phyloP scores from a whole-genome alignment of 2,888 invertebrate species.

The Eudemis profundana region DNA sequence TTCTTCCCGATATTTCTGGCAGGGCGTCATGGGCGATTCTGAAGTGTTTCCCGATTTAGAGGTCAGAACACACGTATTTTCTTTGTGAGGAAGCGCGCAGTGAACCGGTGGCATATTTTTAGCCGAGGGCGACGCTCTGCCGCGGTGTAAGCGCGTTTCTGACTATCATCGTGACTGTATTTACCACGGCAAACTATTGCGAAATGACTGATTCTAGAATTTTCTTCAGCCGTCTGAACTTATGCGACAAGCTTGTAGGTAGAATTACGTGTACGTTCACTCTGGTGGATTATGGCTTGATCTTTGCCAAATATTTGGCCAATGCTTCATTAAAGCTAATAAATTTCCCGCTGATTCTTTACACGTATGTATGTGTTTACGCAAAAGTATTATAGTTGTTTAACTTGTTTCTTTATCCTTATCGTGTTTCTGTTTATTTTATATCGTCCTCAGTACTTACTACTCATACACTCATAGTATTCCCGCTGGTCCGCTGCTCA shows the following conservation, averaged over 20 bases:
- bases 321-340: slow-evolving; percentile 21
- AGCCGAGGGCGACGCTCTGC: slow-evolving; percentile 79
- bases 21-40: slow-evolving; percentile 55
- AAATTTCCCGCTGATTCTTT: slow-evolving; percentile 19
- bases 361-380: too few relatives aligned
- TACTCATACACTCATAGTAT: too few relatives aligned
- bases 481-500: too few relatives aligned
- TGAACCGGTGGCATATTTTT: slow-evolving; percentile 79
- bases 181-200: slow-evolving; percentile 26
- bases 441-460: too few relatives aligned
- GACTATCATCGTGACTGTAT: slow-evolving; percentile 42
- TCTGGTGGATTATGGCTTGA: not conserved
- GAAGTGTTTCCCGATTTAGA: slow-evolving; percentile 69
- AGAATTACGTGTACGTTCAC: slow-evolving; percentile 2
- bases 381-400: too few relatives aligned
- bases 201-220: slow-evolving; percentile 32
- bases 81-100: slow-evolving; percentile 79
- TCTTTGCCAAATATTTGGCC: slow-evolving; percentile 30
- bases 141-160: slow-evolving; percentile 46
- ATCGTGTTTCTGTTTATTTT: too few relatives aligned
- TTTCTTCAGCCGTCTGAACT: slow-evolving; percentile 19
- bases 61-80: slow-evolving; percentile 74
- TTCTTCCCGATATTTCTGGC: slow-evolving; percentile 49
- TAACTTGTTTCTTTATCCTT: too few relatives aligned
- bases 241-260: slow-evolving; percentile 13